Base-by-base conservation (phyloP, 2,113 vertebrate genomes). In the Maccullochella peelii region DNA sequence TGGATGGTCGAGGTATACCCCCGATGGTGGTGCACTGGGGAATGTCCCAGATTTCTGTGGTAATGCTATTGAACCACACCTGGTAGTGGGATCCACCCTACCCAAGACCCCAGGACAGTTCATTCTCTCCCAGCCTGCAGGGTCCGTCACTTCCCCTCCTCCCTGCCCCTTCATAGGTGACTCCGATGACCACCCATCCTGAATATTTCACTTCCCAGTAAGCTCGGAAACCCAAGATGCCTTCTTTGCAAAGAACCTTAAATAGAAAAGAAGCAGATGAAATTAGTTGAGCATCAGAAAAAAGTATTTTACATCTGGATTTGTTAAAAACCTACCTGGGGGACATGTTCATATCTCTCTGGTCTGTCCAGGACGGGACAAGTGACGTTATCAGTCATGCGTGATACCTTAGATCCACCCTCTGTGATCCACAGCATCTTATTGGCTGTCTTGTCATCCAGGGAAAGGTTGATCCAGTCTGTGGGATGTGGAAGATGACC, bases 361-460 rank as follows among this genome's bases (percentile, higher is more conserved):
- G 91, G 86, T 15, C 80, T 77, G 18, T 94, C 91, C 73, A 92
- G 81, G 72, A 88, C 91, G 2, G 93, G 92, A 69, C 93, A 94
- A 23, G 80, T 86, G 74, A 91, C 18, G 2, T 90, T 76, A 57
- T 88, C 88, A 8, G 87, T 93, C 85, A 84, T 88, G 23, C 91
- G 89, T 2, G 80, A 81, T 57, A 93, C 92, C 71, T 89, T 90
- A 38, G 87, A 66, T 52, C 89, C 87, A 6, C 57, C 68, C 11
- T 91, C 88, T 38, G 90, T 83, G 65, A 94, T 71, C 90, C 90
- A 93, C 20, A 94, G 80, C 62, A 86, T 40, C 33, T 91, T 91
- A 77, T 93, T 93, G 77, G 93, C 93, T 54, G 90, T 92, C 79
- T 87, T 91, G 3, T 92, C 91, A 54, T 93, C 88, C 62, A 93